Conservation (phyloP, 2,797 vertebrate species). For the Acipenser transmontanus region DNA sequence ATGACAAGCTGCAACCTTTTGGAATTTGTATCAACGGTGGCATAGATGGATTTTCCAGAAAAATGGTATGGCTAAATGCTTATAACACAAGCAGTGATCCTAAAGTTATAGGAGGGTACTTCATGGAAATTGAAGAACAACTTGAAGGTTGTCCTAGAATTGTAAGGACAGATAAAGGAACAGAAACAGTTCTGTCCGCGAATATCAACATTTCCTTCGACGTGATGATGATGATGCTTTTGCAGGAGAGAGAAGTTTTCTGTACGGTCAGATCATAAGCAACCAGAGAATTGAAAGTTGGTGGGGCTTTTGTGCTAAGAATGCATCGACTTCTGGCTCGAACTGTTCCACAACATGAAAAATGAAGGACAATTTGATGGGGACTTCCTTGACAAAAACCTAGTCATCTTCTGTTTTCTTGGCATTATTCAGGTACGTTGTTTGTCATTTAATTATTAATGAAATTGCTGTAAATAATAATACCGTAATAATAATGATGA, state of each 20-base stretch:
- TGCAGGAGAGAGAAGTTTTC: constrained; percentile 4
- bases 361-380: constrained; percentile 10
- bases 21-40: constrained; percentile 3
- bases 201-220: neutral
- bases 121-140: neutral
- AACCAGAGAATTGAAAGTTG: constrained; percentile 18
- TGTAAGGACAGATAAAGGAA: too few species aligned
- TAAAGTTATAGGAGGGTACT: constrained; percentile 4
- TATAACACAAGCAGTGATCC: constrained; percentile 5
- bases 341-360: constrained; percentile 3
- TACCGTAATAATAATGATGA: too few species aligned
- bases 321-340: constrained; percentile 12
- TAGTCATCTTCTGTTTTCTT: constrained; percentile 15
- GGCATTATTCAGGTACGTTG: constrained; percentile 7
- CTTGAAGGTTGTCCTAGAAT: neutral
- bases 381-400: constrained; percentile 12
- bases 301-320: constrained; percentile 15
- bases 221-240: constrained; percentile 1
- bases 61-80: constrained; percentile 5
- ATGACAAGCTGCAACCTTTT: neutral
- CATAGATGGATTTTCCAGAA: constrained; percentile 2
- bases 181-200: too few species aligned
- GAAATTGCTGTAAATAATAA: too few species aligned
- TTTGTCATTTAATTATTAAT: too few species aligned
- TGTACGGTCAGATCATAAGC: constrained; percentile 3